A percentile compares a stretch with the other conserved stretches of the same genome.
Conservation (phyloP, 2,888 invertebrate species). For the Trissonchulus sp. region DNA sequence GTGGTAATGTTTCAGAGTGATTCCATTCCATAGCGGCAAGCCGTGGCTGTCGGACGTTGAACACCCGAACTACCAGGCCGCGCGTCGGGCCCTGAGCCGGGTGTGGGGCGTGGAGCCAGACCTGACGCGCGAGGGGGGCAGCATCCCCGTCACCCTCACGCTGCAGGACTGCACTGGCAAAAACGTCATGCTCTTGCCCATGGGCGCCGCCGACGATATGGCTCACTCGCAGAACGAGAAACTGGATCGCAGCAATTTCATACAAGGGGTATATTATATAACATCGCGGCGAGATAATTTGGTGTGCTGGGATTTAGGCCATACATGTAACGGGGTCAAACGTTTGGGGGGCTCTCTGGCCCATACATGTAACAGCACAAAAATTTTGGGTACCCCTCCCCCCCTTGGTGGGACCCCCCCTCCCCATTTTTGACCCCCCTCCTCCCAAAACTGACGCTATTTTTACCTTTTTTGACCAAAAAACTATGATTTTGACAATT, state of each 20-base stretch:
- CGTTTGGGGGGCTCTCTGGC: too few species aligned
- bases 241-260: conserved; percentile 31
- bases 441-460: too few species aligned
- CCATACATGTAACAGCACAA: too few species aligned
- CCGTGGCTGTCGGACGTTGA: conserved; percentile 88
- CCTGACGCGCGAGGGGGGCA: conserved; percentile 91
- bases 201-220: conserved; percentile 92
- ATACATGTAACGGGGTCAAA: too few species aligned
- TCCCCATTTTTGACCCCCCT: too few species aligned
- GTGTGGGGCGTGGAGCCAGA: conserved; percentile 84
- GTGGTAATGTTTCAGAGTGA: conserved; percentile 51
- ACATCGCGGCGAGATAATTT: too few species aligned
- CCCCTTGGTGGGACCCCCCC: too few species aligned
- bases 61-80: conserved; percentile 87
- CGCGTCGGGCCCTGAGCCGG: conserved; percentile 60
- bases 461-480: too few species aligned
- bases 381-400: too few species aligned
- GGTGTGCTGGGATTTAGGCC: too few species aligned
- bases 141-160: conserved; percentile 90
- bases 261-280: conserved; percentile 30
- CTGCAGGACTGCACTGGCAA: conserved; percentile 63
- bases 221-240: conserved; percentile 71
- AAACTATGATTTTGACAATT: too few species aligned
- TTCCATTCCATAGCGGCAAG: conserved; percentile 67
- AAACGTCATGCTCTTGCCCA: conserved; percentile 86